phyloP scores from a whole-genome alignment of 2,113 vertebrate genomes.

The Xiphophorus couchianus region DNA sequence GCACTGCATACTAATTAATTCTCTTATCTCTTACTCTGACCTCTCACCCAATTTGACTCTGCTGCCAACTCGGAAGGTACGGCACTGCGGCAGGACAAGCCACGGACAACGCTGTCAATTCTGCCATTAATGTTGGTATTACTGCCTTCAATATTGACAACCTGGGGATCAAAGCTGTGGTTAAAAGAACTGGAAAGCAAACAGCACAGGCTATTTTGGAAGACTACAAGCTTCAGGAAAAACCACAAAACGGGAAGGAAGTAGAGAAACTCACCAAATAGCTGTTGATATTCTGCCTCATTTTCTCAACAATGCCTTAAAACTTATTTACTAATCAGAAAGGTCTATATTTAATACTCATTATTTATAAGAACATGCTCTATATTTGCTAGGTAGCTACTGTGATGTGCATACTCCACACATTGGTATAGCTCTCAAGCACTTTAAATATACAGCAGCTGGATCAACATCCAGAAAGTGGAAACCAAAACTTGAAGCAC shows the following conservation, averaged over 20 bases:
- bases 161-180: conserved; percentile 93
- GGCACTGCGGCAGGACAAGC: conserved; percentile 90
- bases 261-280: conserved; percentile 67
- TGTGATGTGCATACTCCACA: conserved; percentile 40
- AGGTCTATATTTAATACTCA: conserved; percentile 55
- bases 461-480: conserved; percentile 17
- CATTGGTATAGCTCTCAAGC: conserved; percentile 50
- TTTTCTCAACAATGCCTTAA: conserved; percentile 61
- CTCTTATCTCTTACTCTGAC: conserved; percentile 17
- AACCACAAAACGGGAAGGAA: conserved; percentile 52
- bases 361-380: conserved; percentile 51
- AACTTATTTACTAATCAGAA: conserved; percentile 44
- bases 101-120: conserved; percentile 91
- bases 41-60: conserved; percentile 48
- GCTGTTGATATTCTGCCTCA: background rate
- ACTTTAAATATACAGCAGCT: conserved; percentile 59
- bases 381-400: conserved; percentile 42
- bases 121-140: conserved; percentile 93
- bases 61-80: conserved; percentile 82
- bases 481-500: conserved; percentile 2
- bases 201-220: conserved; percentile 89
- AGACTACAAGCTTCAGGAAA: conserved; percentile 87
- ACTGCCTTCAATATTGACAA: conserved; percentile 95
- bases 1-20: conserved; percentile 22
- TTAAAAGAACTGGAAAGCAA: conserved; percentile 93